phyloP scores from a whole-genome alignment of 2,888 invertebrate genomes.

The Ctena decussata region DNA sequence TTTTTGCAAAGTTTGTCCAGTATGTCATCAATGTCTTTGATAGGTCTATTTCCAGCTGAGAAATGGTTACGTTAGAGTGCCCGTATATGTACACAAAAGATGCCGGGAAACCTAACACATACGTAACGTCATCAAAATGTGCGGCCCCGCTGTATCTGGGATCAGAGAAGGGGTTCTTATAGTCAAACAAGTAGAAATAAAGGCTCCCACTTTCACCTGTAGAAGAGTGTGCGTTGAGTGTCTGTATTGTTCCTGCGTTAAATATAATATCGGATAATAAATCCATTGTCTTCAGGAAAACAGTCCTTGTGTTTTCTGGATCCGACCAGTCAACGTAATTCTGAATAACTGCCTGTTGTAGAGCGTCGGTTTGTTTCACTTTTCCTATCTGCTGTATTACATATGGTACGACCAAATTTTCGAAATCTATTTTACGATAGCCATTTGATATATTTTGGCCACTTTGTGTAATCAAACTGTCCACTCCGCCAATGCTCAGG shows the following conservation, averaged over 20 bases:
- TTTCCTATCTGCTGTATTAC: neutral
- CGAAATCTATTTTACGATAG: neutral
- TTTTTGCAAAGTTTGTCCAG: constrained; percentile 1
- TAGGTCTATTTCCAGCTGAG: neutral
- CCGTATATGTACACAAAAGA: too few species aligned
- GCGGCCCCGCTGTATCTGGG: neutral
- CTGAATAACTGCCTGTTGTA: neutral
- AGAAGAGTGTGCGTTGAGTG: neutral
- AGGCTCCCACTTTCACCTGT: neutral
- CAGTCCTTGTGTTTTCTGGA: neutral
- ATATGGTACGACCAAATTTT: neutral
- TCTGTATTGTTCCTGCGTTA: neutral
- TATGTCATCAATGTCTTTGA: neutral
- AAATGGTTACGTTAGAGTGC: too few species aligned
- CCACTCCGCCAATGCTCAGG: neutral
- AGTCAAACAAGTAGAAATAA: neutral
- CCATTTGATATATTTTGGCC: neutral
- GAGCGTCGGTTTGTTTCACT: neutral
- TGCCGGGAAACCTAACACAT: neutral
- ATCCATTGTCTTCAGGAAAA: neutral
- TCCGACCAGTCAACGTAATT: neutral
- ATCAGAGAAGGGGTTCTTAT: neutral
- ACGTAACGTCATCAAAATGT: neutral
- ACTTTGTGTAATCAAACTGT: neutral
- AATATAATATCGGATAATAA: neutral